Percentiles rank a stretch among this genome's conserved stretches.
These are phyloP conservation scores for Xanthia togata DNA, from an alignment of 2,888 invertebrate genomes.

Conservation along the genomic window DNA sequence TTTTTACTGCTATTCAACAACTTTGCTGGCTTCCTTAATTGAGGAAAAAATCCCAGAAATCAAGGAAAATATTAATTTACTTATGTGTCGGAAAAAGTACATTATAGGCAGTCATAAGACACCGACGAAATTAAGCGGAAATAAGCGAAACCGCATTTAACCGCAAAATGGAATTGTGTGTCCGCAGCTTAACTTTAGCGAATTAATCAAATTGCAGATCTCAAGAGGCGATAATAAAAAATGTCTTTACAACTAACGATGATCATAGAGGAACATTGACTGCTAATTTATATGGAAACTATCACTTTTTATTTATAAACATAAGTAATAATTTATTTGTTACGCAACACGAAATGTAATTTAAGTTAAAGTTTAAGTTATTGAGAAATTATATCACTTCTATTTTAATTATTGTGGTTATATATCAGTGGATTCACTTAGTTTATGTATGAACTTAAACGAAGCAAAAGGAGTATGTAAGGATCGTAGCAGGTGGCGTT, in stretches of 20 bases:
- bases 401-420: not conserved
- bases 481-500: no score
- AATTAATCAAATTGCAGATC: slow-evolving; percentile 44
- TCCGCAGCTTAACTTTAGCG: slow-evolving; percentile 17
- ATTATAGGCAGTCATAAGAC: not conserved
- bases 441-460: no score
- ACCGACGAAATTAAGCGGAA: slow-evolving; percentile 16
- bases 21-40: not conserved
- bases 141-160: slow-evolving; percentile 8
- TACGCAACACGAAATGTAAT: not conserved
- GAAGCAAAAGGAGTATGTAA: no score
- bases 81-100: not conserved
- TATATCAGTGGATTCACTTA: not conserved
- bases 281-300: slow-evolving; percentile 31
- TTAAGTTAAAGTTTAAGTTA: no score
- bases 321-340: not conserved
- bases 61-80: not conserved
- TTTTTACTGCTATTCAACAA: not conserved
- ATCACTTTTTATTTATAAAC: slow-evolving; percentile 24
- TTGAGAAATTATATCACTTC: not conserved
- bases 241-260: slow-evolving; percentile 28
- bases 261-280: slow-evolving; percentile 32
- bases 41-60: not conserved
- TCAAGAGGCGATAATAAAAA: slow-evolving; percentile 42
- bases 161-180: slow-evolving; percentile 5